Evolutionary conservation across 2,888 invertebrate genomes (phyloP), one percentile per base, ranked within the genome.

Genomic region (Drosophila setosimentum): DNA sequence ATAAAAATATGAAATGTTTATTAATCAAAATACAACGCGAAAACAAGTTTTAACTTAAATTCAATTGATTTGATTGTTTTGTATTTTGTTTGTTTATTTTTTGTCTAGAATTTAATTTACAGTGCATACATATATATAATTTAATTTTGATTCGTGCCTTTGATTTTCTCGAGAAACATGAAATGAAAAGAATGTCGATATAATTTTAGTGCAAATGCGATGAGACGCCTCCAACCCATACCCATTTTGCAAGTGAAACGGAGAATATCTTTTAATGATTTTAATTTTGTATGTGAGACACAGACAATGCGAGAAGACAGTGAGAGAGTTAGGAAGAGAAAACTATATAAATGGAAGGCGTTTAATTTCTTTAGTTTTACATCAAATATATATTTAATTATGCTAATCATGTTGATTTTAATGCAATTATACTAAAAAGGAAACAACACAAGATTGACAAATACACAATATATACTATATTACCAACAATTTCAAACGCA

Each of bases 401-500:
- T 68, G 74, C 77, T 81, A 83, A 80, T 83, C 51, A 81, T 81
- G 81, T 82, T 82, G 82, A 84, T 75, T 84, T 80, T 72, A 82
- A 83, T 87, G 72, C 78, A 84, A 84, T 87, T 86, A 82, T 89
- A 86, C 84, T 76, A 86, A 87, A 84, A 87, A 65, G 71, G 53
- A 81, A 83, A 74, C 78, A 71, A 83, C 79, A 89, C 84, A 77
- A 77, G 84, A 86, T 77, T 78, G 68, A 73, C 24, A 87, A 89
- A 86, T 88, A 88, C 89, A 88, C 83, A 75, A 60, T 35, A 49
- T 48, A 49, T 30, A 80, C 57, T 80, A 73, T 70, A 69, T 63
- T 68, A 71, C 48, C 48, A 69, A 76, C 57, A 73, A 76, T 55
- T 57, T 68, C 68, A 72, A 78, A 63, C 48, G 13, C 78, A 59